Conservation (phyloP, 2,797 vertebrate genomes). For the Eulemur coronatus region DNA sequence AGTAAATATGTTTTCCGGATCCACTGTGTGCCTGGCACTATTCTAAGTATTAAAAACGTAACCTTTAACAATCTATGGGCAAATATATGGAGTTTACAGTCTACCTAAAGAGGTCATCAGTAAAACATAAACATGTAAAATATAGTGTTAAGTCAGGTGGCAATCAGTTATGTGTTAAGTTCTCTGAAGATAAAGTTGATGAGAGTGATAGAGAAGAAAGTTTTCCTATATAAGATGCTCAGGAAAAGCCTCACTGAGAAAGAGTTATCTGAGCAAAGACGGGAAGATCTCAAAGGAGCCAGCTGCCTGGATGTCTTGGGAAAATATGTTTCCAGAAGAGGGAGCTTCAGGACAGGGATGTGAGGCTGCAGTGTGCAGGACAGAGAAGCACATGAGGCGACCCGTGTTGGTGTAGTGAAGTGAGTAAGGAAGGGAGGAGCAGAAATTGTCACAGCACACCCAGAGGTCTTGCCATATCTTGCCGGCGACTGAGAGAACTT, state of each 20-base stretch:
- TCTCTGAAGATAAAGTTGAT: neutral
- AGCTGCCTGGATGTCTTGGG: neutral
- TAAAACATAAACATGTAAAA: neutral
- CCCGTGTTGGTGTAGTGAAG: rapidly evolving
- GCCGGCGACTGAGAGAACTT: neutral
- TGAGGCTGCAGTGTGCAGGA: neutral
- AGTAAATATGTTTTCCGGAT: neutral
- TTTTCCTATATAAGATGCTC: neutral
- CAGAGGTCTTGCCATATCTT: neutral
- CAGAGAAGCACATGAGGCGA: rapidly evolving
- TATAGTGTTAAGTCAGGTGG: neutral
- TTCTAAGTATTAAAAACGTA: neutral
- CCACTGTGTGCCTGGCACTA: neutral
- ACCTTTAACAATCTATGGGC: neutral
- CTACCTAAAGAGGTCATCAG: too few relatives aligned
- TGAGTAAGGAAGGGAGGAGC: too few relatives aligned
- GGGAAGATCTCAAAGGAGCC: neutral
- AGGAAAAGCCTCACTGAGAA: neutral
- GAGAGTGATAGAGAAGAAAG: neutral
- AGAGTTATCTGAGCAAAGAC: neutral
- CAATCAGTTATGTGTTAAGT: neutral
- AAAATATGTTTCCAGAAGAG: neutral
- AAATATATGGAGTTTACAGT: neutral
- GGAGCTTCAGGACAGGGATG: too few relatives aligned
- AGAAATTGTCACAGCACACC: rapidly evolving